Evolutionary conservation across 2,113 vertebrate genomes (phyloP), one percentile per base, ranked within the genome.

Genomic region (Rhabdornis inornatus): DNA sequence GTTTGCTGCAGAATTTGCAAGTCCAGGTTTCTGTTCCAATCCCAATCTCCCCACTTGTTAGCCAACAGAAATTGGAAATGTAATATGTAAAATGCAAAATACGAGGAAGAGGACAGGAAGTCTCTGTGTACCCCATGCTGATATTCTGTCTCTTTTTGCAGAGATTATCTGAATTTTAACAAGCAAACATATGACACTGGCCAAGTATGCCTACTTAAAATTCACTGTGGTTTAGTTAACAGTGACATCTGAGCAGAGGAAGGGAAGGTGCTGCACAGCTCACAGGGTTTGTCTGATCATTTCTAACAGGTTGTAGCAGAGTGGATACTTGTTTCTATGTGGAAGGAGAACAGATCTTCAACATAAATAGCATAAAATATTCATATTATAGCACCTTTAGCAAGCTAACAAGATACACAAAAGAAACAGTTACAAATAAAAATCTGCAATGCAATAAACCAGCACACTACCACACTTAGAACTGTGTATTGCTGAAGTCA

Each of bases 121-220:
- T 39, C 44, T 83, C 30, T 8, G 0, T 65, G 40, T 63, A 89
- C 13, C 35, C 49, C 75, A 24, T 81, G 69, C 74, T 93, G 87
- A 94, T 75, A 89, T 61, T 94, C 66, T 45, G 35, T 18, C 78
- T 93, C 71, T 30, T 76, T 90, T 83, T 71, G 66, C 89, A 94
- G 78, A 94, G 53, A 81, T 89, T 83, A 95, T 94, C 44, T 71
- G 81, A 93, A 81, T 94, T 94, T 92, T 87, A 87, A 89, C 87
- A 92, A 81, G 86, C 30, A 95, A 94, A 83, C 39, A 76, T 37
- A 21, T 15, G 79, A 65, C 82, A 59, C 47, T 79, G 65, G 89
- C 92, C 90, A 91, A 95, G 64, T 33, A 60, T 83, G 44, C 72
- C 76, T 92, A 56, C 61, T 95, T 94, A 82, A 95, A 96, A 96